These are phyloP conservation scores for Cecropterus lyciades DNA, from an alignment of 1,140 invertebrate species.

Conservation along the genomic window DNA sequence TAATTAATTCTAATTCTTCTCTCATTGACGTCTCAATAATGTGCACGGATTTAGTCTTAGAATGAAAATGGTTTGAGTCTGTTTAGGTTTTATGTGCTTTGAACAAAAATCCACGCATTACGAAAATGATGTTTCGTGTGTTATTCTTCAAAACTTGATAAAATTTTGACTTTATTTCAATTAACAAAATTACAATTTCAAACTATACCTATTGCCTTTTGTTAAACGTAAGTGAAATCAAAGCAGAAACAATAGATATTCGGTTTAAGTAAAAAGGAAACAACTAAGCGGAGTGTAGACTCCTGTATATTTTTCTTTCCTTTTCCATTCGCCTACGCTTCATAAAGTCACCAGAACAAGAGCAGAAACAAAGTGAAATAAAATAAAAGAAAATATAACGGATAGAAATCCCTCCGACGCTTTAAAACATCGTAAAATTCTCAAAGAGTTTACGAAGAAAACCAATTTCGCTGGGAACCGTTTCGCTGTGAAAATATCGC, in stretches of 20 bases:
- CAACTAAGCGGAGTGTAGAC: constrained; percentile 1
- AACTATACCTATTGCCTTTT: too few relatives aligned
- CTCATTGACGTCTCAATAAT: too few relatives aligned
- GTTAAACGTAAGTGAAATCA: too few relatives aligned
- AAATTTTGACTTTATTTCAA: too few relatives aligned
- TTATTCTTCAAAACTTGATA: too few relatives aligned
- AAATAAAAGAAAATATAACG: constrained; percentile 38
- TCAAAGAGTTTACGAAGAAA: constrained; percentile 48
- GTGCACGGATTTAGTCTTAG: too few relatives aligned
- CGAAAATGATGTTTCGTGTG: too few relatives aligned
- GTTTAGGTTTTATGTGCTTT: too few relatives aligned
- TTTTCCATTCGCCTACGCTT: constrained; percentile 24
- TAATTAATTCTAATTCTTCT: too few relatives aligned
- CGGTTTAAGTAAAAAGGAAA: constrained; percentile 2
- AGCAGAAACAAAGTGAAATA: constrained; percentile 32
- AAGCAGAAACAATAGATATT: constrained; percentile 3
- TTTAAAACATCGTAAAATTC: constrained; percentile 49
- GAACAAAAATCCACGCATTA: too few relatives aligned
- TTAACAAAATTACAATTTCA: too few relatives aligned
- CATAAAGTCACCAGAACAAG: constrained; percentile 37
- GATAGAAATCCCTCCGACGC: constrained; percentile 40
- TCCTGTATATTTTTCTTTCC: constrained; percentile 11
- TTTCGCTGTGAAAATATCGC: constrained; percentile 49
- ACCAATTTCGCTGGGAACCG: constrained; percentile 48
- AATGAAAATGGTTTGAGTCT: too few relatives aligned